Evolutionary conservation across 2,113 vertebrate genomes (phyloP), one percentile per base, ranked within the genome.

Genomic region (Urocitellus parryii): DNA sequence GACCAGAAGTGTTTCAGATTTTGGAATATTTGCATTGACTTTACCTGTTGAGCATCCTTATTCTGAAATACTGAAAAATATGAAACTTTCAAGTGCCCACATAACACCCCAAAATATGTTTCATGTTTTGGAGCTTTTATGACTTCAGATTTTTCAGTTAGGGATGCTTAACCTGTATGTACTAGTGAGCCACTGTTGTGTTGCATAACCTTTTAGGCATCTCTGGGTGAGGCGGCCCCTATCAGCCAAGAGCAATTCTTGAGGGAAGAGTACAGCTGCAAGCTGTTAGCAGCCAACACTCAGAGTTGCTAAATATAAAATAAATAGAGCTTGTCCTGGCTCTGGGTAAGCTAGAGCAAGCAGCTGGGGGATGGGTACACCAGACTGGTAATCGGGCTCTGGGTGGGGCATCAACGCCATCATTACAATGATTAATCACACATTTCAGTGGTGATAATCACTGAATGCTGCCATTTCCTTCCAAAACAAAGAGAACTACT

Each of bases 301-400:
- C 58, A 84, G 22, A 90, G 65, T 72, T 94, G 74, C 92, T 96
- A 92, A 90, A 84, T 82, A 96, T 83, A 90, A 96, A 95, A 93
- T 78, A 83, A 94, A 93, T 48, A 94, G 85, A 91, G 82, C 68
- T n/a, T 1, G 73, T 58, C 68, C 58, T 67, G 29, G 29, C 83
- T 80, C 51, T 91, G 56, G 61, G 73, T 81, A 96, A 88, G 37
- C 79, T 79, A 81, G 42, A 78, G 39, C 83, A 93, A 95, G 91
- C 63, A 94, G 56, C 82, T 94, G 90, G 74, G 22, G 58, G 70
- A 76, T 92, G 65, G 65, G 90, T 79, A 2, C 76, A 58, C 11
- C 37, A 93, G 74, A 88, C 53, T 74, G 67, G 63, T 87, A 96
- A 94, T 87, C 48, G 58, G 72, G 45, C 27, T 93, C 87, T 77